phyloP scores from a whole-genome alignment of 64 coral and sea anemone species.

The Montipora efflorescens region DNA sequence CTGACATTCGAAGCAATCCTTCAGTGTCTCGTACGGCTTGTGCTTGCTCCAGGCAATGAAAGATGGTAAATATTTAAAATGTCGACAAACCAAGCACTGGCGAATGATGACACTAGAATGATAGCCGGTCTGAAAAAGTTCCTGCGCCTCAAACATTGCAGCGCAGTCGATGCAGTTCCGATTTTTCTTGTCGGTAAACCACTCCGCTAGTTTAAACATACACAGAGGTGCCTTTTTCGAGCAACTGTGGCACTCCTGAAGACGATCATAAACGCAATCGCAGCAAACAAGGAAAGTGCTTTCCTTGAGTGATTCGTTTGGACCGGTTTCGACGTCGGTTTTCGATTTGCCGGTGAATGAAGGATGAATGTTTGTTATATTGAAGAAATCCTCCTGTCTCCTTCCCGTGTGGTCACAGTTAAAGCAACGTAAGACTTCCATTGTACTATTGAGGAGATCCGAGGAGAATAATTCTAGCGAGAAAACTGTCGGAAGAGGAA shows the following conservation, averaged over 20 bases:
- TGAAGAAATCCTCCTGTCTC: slow-evolving; percentile 87
- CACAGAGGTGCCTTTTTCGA: slow-evolving; percentile 85
- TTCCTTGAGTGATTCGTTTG: slow-evolving; percentile 59
- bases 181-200: slow-evolving; percentile 81
- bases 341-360: slow-evolving; percentile 52
- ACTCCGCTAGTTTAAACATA: slow-evolving; percentile 97
- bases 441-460: slow-evolving; percentile 6
- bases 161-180: slow-evolving; percentile 92
- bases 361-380: slow-evolving; percentile 88
- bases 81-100: slow-evolving; percentile 88
- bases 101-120: slow-evolving; percentile 79
- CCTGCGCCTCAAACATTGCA: slow-evolving; percentile 69
- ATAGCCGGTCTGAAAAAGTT: slow-evolving; percentile 77
- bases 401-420: slow-evolving; percentile 82
- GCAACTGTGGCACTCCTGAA: slow-evolving; percentile 87
- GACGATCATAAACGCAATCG: slow-evolving; percentile 97
- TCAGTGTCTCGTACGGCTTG: slow-evolving; percentile 37
- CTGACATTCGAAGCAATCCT: slow-evolving; percentile 86
- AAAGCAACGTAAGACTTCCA: slow-evolving; percentile 85
- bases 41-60: slow-evolving; percentile 79
- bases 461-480: not conserved
- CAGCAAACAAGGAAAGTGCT: slow-evolving; percentile 84
- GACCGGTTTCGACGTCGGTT: slow-evolving; percentile 48
- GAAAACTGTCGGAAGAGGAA: not conserved
- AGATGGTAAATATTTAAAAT: slow-evolving; percentile 95